A percentile compares a stretch with the other conserved stretches of the same genome.
Conservation (phyloP, 2,888 invertebrate genomes). For the Drosophila anomalata region DNA sequence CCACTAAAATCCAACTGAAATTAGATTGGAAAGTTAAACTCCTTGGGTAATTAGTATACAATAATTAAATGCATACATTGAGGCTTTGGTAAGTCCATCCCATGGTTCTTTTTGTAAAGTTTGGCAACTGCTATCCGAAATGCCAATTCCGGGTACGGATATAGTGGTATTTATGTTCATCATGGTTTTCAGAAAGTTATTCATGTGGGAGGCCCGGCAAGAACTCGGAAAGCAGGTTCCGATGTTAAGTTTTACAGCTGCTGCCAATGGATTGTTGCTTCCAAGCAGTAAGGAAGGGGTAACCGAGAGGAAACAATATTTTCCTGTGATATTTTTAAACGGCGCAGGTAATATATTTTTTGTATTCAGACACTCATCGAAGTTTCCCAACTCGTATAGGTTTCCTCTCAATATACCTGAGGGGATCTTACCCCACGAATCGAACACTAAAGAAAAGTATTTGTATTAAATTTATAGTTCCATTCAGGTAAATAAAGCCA, state of each 20-base stretch:
- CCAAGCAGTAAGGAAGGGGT: not conserved
- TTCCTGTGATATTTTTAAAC: constrained; percentile 37
- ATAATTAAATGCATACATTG: constrained; percentile 53
- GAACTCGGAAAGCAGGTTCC: constrained; percentile 12
- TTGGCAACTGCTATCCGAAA: constrained; percentile 45
- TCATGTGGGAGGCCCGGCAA: constrained; percentile 5
- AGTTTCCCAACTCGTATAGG: constrained; percentile 80
- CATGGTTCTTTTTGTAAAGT: constrained; percentile 41
- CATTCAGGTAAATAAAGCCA: not conserved
- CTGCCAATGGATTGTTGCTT: not conserved
- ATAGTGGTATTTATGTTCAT: constrained; percentile 12
- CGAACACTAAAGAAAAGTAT: constrained; percentile 80
- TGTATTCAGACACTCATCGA: constrained; percentile 81
- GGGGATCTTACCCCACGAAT: constrained; percentile 83
- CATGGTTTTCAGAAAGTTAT: not conserved
- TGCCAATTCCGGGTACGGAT: not conserved
- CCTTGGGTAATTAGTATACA: not conserved
- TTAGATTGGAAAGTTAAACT: not conserved
- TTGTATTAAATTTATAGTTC: too few relatives aligned
- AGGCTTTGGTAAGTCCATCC: constrained; percentile 60
- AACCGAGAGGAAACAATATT: constrained; percentile 46
- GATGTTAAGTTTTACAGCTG: not conserved
- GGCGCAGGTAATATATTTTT: constrained; percentile 6
- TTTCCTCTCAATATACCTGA: constrained; percentile 80
- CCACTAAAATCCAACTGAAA: constrained; percentile 46